Conservation (phyloP, 2,113 vertebrate species). For the Amphiprion percula region DNA sequence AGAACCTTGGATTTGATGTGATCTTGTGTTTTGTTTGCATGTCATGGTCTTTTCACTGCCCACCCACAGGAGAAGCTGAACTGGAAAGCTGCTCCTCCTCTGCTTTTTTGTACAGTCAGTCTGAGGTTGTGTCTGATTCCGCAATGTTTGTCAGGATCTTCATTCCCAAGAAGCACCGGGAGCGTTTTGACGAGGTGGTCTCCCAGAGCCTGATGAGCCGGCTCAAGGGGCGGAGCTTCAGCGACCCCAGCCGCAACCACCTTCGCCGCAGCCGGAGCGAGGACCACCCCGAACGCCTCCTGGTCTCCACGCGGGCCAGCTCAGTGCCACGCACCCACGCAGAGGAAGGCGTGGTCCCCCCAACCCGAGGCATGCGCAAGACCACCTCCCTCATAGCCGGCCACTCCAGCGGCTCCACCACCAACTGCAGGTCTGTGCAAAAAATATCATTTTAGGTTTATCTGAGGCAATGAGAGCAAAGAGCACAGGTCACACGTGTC, state of each 20-base stretch:
- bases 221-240: conserved; percentile 89
- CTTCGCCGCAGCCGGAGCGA: conserved; percentile 95
- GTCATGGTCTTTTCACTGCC: not conserved
- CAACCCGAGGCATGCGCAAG: conserved; percentile 88
- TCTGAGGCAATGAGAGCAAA: not conserved
- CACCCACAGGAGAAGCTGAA: conserved; percentile 7
- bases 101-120: conserved; percentile 9
- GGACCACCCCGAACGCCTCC: conserved; percentile 92
- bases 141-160: conserved; percentile 91
- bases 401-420: conserved; percentile 81
- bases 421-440: conserved; percentile 88
- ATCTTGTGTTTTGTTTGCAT: conserved; percentile 20
- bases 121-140: conserved; percentile 43
- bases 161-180: conserved; percentile 97
- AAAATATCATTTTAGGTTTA: not conserved
- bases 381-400: conserved; percentile 89
- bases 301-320: conserved; percentile 95
- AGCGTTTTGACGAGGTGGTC: conserved; percentile 96
- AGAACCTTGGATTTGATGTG: not conserved
- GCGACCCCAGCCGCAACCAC: conserved; percentile 87
- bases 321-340: conserved; percentile 90
- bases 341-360: conserved; percentile 84
- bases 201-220: conserved; percentile 96
- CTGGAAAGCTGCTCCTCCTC: conserved; percentile 2
- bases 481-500: not conserved